Conservation (phyloP, 2,888 invertebrate genomes). For the Leptinotarsa rubiginosa region DNA sequence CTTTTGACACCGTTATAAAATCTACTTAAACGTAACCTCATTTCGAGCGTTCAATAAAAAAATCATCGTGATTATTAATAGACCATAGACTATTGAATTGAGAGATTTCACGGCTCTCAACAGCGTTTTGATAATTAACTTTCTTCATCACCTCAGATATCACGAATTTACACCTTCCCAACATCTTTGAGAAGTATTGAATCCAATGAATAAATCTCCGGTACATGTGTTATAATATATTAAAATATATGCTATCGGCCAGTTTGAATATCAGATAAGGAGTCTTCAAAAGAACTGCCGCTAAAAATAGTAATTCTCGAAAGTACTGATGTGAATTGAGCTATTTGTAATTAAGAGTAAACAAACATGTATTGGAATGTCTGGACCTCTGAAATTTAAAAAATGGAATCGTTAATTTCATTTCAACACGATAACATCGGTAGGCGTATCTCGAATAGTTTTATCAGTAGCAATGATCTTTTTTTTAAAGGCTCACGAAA, state of each 20-base stretch:
- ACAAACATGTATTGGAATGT: background rate
- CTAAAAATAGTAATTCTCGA: background rate
- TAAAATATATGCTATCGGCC: background rate
- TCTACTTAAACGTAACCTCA: no score
- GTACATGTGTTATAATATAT: background rate
- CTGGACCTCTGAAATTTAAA: background rate
- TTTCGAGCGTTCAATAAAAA: no score
- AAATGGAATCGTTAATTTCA: slow-evolving; percentile 1
- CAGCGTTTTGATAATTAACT: background rate
- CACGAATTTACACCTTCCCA: background rate
- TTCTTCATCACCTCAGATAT: slow-evolving; percentile 2
- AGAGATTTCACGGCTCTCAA: background rate
- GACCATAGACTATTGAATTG: background rate
- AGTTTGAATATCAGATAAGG: background rate
- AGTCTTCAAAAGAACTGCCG: slow-evolving; percentile 2
- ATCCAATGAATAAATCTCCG: background rate
- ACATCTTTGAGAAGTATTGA: background rate
- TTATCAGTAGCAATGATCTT: slow-evolving; percentile 3
- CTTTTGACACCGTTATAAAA: no score
- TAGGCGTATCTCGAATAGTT: background rate
- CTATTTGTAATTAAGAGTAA: slow-evolving; percentile 1
- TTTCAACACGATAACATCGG: background rate
- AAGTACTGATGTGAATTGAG: background rate
- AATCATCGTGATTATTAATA: background rate
- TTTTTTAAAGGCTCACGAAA: background rate